Percentiles rank a stretch among this genome's conserved stretches.
These are phyloP conservation scores for Hemistola chrysoprasaria DNA, from an alignment of 2,888 invertebrate genomes.

Conservation along the genomic window DNA sequence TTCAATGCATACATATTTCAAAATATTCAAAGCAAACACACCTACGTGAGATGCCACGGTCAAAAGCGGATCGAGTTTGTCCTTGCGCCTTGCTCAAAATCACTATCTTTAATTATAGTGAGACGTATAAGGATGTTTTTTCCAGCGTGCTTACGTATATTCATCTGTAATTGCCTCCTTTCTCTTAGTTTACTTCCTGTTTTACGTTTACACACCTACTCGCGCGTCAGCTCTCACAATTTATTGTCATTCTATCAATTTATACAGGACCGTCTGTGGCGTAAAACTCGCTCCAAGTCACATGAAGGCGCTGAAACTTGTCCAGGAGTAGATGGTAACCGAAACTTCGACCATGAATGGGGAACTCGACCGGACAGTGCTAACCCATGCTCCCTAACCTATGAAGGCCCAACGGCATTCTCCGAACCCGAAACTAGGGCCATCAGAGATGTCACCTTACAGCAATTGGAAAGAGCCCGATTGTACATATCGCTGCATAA, in stretches of 20 bases:
- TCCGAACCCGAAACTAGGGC: conserved; percentile 86
- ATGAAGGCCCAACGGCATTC: conserved; percentile 84
- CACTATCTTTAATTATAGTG: not conserved
- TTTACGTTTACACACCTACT: not conserved
- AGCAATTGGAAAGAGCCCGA: conserved; percentile 71
- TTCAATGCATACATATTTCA: conserved; percentile 10
- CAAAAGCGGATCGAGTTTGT: conserved; percentile 5
- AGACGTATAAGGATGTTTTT: not conserved
- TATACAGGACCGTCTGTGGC: conserved; percentile 84
- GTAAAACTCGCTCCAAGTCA: conserved; percentile 84
- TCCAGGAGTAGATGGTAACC: conserved; percentile 88
- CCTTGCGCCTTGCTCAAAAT: conserved; percentile 4
- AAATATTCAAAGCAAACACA: conserved; percentile 16
- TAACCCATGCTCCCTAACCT: conserved; percentile 84
- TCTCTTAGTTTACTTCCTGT: not conserved
- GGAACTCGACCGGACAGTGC: conserved; percentile 74
- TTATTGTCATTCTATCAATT: too few relatives aligned
- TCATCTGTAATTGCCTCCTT: too few relatives aligned
- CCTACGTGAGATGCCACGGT: conserved; percentile 22
- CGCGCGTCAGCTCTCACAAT: not conserved
- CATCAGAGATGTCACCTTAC: conserved; percentile 81
- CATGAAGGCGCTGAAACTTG: conserved; percentile 73
- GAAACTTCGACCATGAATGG: conserved; percentile 90
- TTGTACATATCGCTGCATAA: conserved; percentile 90
- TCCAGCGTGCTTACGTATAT: not conserved